Evolutionary conservation across 2,797 vertebrate species (phyloP).

Genomic region (Thamnophis elegans): DNA sequence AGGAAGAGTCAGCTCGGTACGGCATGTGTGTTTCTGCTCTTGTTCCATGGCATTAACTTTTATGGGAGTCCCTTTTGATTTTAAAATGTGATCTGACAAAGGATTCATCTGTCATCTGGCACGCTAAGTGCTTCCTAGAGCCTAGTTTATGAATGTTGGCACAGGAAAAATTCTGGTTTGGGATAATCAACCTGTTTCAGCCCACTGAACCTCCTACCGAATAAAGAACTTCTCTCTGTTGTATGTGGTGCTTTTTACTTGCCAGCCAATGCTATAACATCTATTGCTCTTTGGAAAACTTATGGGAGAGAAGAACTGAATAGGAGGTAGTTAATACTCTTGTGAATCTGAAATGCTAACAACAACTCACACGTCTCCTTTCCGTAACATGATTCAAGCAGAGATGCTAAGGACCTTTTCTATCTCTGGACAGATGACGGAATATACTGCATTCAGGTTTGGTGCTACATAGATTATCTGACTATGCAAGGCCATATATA

Average conservation of each 20-base stretch:
- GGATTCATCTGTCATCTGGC: not conserved
- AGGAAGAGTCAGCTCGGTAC: not conserved
- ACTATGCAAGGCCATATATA: not conserved
- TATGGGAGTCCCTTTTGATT: not conserved
- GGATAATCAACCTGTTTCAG: slow-evolving; percentile 27
- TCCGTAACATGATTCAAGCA: not conserved
- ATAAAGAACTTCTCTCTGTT: not conserved
- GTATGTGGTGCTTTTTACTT: not conserved
- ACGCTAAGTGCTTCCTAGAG: not conserved
- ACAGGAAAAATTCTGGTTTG: not conserved
- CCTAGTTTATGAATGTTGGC: slow-evolving; percentile 14
- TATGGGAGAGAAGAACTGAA: not conserved
- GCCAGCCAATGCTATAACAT: not conserved
- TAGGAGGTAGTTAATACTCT: not conserved
- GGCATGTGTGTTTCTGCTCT: not conserved
- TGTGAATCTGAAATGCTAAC: not conserved
- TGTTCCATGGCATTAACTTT: slow-evolving; percentile 1
- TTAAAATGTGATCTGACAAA: not conserved
- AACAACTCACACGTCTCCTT: not conserved
- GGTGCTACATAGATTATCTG: not conserved
- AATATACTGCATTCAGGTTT: not conserved
- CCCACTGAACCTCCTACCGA: not conserved
- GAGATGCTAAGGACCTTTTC: not conserved
- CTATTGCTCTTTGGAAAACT: not conserved
- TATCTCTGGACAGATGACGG: too few species aligned